Conservation (phyloP, 2,113 vertebrate genomes). For the Nannospalax galili region DNA sequence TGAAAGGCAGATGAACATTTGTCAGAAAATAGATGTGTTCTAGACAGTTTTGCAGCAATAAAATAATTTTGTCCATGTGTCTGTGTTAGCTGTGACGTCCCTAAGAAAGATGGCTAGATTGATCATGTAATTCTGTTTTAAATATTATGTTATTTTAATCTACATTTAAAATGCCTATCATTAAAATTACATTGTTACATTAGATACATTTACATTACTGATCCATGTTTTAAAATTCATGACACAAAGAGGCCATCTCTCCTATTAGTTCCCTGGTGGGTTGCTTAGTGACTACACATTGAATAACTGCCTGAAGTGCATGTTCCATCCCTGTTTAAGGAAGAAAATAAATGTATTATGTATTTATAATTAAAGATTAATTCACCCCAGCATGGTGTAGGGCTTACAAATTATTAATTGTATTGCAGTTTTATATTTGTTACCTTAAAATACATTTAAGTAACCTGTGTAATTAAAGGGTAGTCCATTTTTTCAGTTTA, state of each 20-base stretch:
- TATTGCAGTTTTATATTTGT: neutral
- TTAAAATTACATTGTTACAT: no score
- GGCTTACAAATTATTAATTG: slow-evolving; percentile 18
- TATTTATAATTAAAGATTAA: neutral
- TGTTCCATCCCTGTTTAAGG: neutral
- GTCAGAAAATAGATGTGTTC: neutral
- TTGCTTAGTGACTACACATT: neutral
- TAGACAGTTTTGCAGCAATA: neutral
- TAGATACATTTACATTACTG: neutral
- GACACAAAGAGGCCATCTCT: neutral
- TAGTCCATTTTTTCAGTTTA: neutral
- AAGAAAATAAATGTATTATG: neutral
- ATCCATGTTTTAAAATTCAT: neutral
- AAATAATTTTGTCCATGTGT: neutral
- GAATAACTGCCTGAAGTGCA: neutral
- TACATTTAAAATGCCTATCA: no score
- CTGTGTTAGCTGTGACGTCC: neutral
- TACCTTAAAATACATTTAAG: neutral
- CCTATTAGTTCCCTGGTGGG: neutral
- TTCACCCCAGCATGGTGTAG: neutral
- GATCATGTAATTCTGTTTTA: neutral
- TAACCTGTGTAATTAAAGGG: neutral
- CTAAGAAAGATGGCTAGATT: neutral
- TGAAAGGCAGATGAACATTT: neutral
- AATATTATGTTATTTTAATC: neutral